A percentile compares a stretch with the other conserved stretches of the same genome.
phyloP scores from a whole-genome alignment of 2,113 vertebrate genomes.

The Semnopithecus entellus region DNA sequence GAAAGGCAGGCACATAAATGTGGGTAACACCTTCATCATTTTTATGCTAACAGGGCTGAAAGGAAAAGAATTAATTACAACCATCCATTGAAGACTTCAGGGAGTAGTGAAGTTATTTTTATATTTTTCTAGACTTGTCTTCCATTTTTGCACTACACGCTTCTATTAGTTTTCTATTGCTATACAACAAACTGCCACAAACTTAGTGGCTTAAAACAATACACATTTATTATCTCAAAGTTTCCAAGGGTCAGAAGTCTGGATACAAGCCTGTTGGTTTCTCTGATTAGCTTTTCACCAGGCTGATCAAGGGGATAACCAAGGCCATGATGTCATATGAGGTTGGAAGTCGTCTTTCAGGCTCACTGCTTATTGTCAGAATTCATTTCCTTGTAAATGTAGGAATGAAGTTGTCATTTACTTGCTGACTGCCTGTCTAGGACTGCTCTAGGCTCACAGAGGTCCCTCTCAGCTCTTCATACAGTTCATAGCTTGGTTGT shows the following conservation, averaged over 20 bases:
- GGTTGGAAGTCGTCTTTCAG: neutral
- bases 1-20: neutral
- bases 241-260: neutral
- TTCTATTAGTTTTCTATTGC: neutral
- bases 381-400: neutral
- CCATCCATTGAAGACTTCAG: neutral
- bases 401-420: neutral
- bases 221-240: neutral
- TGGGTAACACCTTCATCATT: neutral
- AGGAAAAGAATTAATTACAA: slow-evolving; percentile 25
- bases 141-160: neutral
- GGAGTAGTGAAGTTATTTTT: neutral
- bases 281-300: neutral
- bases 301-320: neutral
- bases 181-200: neutral
- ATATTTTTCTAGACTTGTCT: neutral
- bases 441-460: neutral
- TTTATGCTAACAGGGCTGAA: slow-evolving; percentile 1
- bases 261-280: neutral
- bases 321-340: neutral
- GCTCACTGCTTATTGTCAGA: neutral
- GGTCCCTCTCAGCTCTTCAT: neutral
- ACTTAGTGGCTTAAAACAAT: neutral
- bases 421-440: neutral
- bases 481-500: neutral